These are phyloP conservation scores for Trogon surrucura DNA, from an alignment of 2,113 vertebrate species.

Conservation along the genomic window DNA sequence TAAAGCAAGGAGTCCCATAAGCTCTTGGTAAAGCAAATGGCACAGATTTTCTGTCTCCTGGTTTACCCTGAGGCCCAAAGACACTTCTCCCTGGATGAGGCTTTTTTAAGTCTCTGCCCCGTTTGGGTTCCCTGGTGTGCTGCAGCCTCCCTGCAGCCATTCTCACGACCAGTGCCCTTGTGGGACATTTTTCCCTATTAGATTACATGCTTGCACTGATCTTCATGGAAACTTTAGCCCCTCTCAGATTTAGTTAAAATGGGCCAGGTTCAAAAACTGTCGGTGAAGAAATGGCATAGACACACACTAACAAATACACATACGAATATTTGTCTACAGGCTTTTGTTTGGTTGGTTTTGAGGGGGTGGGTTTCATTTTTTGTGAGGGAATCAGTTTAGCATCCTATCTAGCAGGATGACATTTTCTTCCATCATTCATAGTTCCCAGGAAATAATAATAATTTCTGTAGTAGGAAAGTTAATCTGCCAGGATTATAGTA, in stretches of 20 bases:
- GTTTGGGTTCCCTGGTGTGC: background rate
- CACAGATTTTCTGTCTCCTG: background rate
- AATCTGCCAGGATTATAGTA: constrained; percentile 34
- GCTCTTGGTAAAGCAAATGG: background rate
- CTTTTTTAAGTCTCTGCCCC: background rate
- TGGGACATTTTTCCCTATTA: background rate
- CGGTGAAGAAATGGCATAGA: background rate
- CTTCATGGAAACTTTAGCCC: background rate
- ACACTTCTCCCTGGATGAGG: background rate
- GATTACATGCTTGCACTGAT: background rate
- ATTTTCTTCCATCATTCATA: constrained; percentile 25
- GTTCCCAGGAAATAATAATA: constrained; percentile 45
- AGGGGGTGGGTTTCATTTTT: background rate
- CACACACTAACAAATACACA: background rate
- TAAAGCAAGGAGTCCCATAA: background rate
- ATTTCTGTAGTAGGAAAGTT: constrained; percentile 31
- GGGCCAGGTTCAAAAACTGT: background rate
- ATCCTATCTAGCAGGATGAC: background rate
- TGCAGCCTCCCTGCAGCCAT: background rate
- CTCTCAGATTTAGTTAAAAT: background rate
- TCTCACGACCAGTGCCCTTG: background rate
- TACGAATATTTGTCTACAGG: background rate
- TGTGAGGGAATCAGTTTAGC: background rate
- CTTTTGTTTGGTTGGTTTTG: background rate
- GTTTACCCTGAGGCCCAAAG: background rate